These are phyloP conservation scores for Condylura cristata DNA, from an alignment of 2,113 vertebrate species.

Conservation along the genomic window DNA sequence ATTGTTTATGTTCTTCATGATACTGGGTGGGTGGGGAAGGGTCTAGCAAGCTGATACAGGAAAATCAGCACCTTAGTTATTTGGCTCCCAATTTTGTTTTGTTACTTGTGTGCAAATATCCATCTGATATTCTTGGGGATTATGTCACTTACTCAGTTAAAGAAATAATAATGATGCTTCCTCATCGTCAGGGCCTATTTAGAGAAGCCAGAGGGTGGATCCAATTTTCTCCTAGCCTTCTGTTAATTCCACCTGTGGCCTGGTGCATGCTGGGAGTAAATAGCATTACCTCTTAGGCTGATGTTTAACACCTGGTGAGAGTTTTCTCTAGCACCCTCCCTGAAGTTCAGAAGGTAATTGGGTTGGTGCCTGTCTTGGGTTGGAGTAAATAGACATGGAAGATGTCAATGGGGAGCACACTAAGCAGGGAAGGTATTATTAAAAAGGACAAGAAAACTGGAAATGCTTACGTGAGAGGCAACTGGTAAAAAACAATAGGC, in stretches of 20 bases:
- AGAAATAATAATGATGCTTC: not conserved
- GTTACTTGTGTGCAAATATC: not conserved
- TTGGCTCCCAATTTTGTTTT: not conserved
- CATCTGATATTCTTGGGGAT: not conserved
- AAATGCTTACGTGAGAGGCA: not conserved
- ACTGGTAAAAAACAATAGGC: not conserved
- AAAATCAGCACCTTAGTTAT: not conserved
- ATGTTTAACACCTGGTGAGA: not conserved
- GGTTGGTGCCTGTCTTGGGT: not conserved
- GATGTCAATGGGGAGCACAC: not conserved
- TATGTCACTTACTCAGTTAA: not conserved
- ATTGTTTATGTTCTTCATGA: not conserved
- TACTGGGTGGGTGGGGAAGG: too few relatives aligned
- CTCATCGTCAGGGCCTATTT: not conserved
- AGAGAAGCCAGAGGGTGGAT: not conserved
- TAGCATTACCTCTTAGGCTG: not conserved
- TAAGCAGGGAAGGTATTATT: not conserved
- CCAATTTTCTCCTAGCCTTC: not conserved
- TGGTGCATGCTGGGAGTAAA: slow-evolving; percentile 1
- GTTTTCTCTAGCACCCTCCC: not conserved
- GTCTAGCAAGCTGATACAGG: not conserved
- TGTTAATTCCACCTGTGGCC: not conserved
- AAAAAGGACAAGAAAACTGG: not conserved
- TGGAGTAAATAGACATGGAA: not conserved
- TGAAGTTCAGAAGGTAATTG: not conserved